phyloP scores from a whole-genome alignment of 2,113 vertebrate species.

The Cebus imitator region DNA sequence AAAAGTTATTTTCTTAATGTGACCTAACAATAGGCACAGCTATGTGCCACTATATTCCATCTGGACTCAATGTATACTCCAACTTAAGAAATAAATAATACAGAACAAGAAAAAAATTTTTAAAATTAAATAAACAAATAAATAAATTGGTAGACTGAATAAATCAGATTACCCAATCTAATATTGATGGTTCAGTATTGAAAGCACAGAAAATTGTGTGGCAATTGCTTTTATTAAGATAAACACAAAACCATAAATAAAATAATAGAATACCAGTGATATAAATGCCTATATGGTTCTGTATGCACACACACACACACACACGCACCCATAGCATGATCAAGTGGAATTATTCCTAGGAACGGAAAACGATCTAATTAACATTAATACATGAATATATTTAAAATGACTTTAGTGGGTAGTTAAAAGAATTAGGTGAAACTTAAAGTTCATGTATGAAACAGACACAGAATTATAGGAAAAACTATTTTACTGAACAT shows the following conservation, averaged over 20 bases:
- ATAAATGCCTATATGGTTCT: not conserved
- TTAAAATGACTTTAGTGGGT: not conserved
- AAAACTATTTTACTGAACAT: not conserved
- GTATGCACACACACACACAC: too few relatives aligned
- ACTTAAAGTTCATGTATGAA: not conserved
- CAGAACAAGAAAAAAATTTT: not conserved
- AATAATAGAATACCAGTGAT: not conserved
- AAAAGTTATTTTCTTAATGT: constrained; percentile 71
- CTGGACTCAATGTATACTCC: constrained; percentile 31
- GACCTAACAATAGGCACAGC: not conserved
- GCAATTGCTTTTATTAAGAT: not conserved
- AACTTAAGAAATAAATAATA: constrained; percentile 74
- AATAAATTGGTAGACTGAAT: not conserved
- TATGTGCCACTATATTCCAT: not conserved
- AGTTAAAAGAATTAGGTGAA: not conserved
- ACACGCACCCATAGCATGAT: not conserved
- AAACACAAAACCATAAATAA: not conserved
- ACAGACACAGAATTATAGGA: not conserved
- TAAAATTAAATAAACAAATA: too few relatives aligned
- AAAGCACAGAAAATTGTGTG: not conserved
- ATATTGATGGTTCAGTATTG: too few relatives aligned
- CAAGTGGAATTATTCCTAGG: not conserved
- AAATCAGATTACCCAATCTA: not conserved
- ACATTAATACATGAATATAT: not conserved
- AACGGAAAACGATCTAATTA: not conserved